Conservation (phyloP, 2,888 invertebrate genomes). For the Agapetus fuscipes region DNA sequence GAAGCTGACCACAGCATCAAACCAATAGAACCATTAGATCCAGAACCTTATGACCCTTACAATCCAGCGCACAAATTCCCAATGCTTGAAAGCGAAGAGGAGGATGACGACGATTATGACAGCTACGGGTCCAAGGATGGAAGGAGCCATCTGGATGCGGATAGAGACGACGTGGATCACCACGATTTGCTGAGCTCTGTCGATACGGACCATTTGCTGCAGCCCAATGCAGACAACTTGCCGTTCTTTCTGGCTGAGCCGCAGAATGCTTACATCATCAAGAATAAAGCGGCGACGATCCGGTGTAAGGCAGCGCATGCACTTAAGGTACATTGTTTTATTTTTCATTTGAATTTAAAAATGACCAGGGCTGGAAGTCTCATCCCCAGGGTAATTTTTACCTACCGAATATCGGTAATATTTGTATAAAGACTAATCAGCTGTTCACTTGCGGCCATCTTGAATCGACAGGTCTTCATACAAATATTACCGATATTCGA, state of each 20-base stretch:
- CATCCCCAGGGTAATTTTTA: too few species aligned
- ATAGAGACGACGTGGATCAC: slow-evolving; percentile 35
- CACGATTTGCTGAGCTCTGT: slow-evolving; percentile 38
- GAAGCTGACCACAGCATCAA: not conserved
- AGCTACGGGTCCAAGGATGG: slow-evolving; percentile 30
- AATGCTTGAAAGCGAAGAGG: slow-evolving; percentile 26
- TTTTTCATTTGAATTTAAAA: too few species aligned
- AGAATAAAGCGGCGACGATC: slow-evolving; percentile 80
- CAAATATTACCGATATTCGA: too few species aligned
- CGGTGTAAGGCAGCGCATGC: slow-evolving; percentile 89
- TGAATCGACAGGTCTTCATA: too few species aligned
- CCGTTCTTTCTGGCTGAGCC: slow-evolving; percentile 86
- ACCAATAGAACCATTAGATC: slow-evolving; percentile 5
- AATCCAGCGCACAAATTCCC: slow-evolving; percentile 19
- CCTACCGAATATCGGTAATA: too few species aligned
- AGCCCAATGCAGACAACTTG: slow-evolving; percentile 56
- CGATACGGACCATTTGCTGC: slow-evolving; percentile 34
- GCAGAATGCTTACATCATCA: slow-evolving; percentile 82
- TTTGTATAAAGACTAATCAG: too few species aligned
- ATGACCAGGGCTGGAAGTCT: too few species aligned
- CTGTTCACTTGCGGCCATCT: too few species aligned
- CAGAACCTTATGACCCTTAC: slow-evolving; percentile 20
- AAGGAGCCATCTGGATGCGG: slow-evolving; percentile 12
- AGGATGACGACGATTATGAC: slow-evolving; percentile 32
- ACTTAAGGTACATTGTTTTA: slow-evolving; percentile 55